Evolutionary conservation across 2,888 invertebrate genomes (phyloP), one percentile per base, ranked within the genome.

Genomic region (Gryllus longicercus): DNA sequence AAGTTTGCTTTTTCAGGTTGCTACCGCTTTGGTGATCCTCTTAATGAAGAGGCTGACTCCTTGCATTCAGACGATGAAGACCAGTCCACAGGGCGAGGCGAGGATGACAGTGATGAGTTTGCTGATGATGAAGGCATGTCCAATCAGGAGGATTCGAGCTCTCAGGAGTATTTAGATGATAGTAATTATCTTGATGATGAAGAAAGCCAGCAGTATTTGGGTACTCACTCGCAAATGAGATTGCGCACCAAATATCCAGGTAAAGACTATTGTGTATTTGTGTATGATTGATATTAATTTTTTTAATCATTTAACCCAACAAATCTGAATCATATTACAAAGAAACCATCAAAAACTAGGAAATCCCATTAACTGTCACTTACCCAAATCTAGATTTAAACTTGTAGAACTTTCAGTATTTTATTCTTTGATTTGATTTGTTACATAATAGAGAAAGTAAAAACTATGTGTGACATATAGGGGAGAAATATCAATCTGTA

Each of bases 11-110:
- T 23, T 77, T n/a, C 87, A 90, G 93, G 92, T 84, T 92, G 93
- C 85, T 91, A 92, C 83, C 91, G 92, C 74, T 92, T 93, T 85
- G 92, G 91, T 63, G 91, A 91, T 85, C 90, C 91, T 78, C 90
- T 92, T 63, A 89, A 91, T 86, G 89, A 89, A 83, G 89, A 89
- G 12, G 93, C 94, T 4, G 94, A 93, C 84, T 94, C 94, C 79
- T 91, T 94, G 83, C 93, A 93, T 84, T 94, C 94, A 79, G 94
- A 93, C 83, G 94, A 94, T 51, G 81, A 81, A 38, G 84, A 83
- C 79, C 83, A 83, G 12, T 83, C 83, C 38, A 83, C 83, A 77
- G 83, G 84, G 23, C 85, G 87, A 77, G 86, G 85, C 5, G 88
- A 88, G 80, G 89, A 89, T 82, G 89, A 90, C 84, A 88, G 88